Evolutionary conservation across 2,797 vertebrate genomes (phyloP).

Genomic region (Todus mexicanus): DNA sequence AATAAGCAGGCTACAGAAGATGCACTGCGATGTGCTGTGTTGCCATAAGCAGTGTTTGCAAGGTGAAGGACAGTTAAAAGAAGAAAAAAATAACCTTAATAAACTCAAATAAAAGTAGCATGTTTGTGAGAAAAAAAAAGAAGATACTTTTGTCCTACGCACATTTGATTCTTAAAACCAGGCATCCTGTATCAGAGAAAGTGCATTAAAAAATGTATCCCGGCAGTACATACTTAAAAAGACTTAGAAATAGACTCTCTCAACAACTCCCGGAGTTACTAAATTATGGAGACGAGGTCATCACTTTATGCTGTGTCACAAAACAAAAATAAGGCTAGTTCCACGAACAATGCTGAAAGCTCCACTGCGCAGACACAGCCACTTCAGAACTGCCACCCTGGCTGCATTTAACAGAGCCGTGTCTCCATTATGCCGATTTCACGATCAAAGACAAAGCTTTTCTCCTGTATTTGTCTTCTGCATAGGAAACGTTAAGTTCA

Average conservation of each 20-base stretch:
- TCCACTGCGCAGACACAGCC: neutral
- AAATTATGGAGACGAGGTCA: conserved; percentile 11
- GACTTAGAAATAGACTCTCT: neutral
- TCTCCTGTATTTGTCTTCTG: neutral
- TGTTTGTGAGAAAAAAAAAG: neutral
- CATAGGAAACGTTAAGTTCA: conserved; percentile 3
- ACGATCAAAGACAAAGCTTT: neutral
- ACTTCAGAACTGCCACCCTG: neutral
- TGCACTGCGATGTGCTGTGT: neutral
- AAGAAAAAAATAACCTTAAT: neutral
- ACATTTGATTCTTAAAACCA: neutral
- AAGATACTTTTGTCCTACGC: neutral
- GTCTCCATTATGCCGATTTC: neutral
- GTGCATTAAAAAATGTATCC: neutral
- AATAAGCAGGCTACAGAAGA: neutral
- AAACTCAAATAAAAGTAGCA: neutral
- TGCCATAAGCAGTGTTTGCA: neutral
- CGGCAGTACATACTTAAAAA: neutral
- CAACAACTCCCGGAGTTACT: neutral
- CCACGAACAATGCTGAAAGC: neutral
- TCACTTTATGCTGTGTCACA: neutral
- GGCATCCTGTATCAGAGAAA: neutral
- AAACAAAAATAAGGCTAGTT: neutral
- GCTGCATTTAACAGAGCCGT: neutral
- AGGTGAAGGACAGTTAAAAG: neutral